These are phyloP conservation scores for Oxyura jamaicensis DNA, from an alignment of 2,113 vertebrate species.

Conservation along the genomic window DNA sequence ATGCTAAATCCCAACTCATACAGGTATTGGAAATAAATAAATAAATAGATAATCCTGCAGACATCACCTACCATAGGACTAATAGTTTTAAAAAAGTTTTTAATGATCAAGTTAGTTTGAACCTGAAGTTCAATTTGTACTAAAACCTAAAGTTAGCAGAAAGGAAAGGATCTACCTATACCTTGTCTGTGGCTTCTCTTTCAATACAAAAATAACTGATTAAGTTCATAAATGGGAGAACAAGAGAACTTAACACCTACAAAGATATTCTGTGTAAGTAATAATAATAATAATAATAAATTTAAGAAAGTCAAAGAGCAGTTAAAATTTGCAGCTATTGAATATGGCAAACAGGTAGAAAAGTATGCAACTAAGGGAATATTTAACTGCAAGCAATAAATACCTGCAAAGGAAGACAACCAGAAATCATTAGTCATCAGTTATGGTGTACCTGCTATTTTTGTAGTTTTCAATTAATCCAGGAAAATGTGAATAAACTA, in stretches of 20 bases:
- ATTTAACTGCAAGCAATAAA: neutral
- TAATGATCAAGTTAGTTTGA: neutral
- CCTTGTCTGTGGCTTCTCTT: neutral
- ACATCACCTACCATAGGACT: neutral
- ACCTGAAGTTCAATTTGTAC: neutral
- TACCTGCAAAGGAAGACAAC: neutral
- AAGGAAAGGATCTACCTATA: neutral
- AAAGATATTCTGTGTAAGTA: neutral
- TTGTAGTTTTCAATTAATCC: neutral
- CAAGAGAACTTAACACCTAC: neutral
- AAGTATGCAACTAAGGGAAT: neutral
- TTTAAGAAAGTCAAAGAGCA: neutral
- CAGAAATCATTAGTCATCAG: neutral
- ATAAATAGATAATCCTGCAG: neutral
- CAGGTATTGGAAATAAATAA: neutral
- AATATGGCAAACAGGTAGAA: neutral
- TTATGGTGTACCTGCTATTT: neutral
- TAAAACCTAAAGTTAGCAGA: neutral
- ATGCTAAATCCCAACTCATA: neutral
- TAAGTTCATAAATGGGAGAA: neutral
- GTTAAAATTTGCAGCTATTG: neutral
- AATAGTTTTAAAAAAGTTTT: neutral
- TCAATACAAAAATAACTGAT: neutral
- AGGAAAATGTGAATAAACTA: neutral
- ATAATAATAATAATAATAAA: neutral